A percentile compares a stretch with the other conserved stretches of the same genome.
Conservation (phyloP, 2,113 vertebrate species). For the Bothrops jararaca region DNA sequence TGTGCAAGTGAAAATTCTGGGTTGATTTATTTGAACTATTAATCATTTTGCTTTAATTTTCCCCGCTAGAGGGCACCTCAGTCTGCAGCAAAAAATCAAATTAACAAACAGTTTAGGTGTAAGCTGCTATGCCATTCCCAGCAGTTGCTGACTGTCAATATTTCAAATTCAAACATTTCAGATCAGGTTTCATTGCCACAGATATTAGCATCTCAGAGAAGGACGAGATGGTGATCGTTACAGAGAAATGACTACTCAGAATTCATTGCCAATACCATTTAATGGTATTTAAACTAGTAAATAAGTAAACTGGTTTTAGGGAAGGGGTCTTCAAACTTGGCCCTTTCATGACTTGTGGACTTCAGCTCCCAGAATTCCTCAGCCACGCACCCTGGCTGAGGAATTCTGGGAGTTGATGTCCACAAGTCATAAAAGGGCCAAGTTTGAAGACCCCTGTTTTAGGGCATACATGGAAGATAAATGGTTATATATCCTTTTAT, state of each 20-base stretch:
- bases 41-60: slow-evolving; percentile 11
- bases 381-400: too few relatives aligned
- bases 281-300: not conserved
- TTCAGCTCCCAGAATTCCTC: too few relatives aligned
- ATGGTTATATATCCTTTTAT: not conserved
- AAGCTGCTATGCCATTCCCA: not conserved
- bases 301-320: not conserved
- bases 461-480: not conserved
- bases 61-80: slow-evolving; percentile 66
- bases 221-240: not conserved
- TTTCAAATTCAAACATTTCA: not conserved
- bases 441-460: too few relatives aligned
- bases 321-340: too few relatives aligned
- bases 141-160: not conserved
- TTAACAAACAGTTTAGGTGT: accelerated
- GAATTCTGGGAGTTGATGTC: too few relatives aligned
- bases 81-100: slow-evolving; percentile 45
- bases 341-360: too few relatives aligned
- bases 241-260: not conserved
- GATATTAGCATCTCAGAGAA: not conserved
- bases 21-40: not conserved
- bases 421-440: too few relatives aligned
- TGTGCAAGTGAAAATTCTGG: not conserved
- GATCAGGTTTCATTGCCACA: not conserved
- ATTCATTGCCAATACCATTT: not conserved